Evolutionary conservation across 2,888 invertebrate species (phyloP).

Genomic region (Sphaeridia pumilis): DNA sequence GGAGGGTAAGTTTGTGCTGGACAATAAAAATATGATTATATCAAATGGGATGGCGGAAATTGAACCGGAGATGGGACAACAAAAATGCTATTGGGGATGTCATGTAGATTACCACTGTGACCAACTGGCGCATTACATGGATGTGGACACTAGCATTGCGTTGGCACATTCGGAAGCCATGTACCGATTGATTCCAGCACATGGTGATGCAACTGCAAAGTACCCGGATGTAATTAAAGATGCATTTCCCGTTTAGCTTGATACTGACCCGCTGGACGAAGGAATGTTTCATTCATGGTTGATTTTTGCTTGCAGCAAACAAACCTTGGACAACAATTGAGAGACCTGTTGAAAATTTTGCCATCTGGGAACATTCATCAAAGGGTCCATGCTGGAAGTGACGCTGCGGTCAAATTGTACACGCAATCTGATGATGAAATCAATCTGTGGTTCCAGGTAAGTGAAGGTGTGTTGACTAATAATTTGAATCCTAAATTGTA

Average conservation of each 20-base stretch:
- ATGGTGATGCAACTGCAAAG: slow-evolving; percentile 39
- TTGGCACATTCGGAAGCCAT: slow-evolving; percentile 64
- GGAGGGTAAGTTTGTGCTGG: no score
- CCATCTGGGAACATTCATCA: slow-evolving; percentile 23
- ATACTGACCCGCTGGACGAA: no score
- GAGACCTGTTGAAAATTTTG: slow-evolving; percentile 21
- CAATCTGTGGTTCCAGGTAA: no score
- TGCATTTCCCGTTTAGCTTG: no score
- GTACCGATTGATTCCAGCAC: slow-evolving; percentile 59
- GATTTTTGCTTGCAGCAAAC: no score
- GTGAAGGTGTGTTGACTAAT: no score
- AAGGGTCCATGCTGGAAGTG: slow-evolving; percentile 25
- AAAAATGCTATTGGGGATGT: not conserved
- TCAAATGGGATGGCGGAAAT: not conserved
- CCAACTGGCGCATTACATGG: slow-evolving; percentile 66
- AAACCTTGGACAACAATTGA: slow-evolving; percentile 15
- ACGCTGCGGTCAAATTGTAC: no score
- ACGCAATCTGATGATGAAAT: no score
- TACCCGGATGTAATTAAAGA: slow-evolving; percentile 11
- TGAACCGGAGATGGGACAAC: slow-evolving; percentile 2
- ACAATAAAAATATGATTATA: slow-evolving; percentile 6
- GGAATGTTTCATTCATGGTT: no score
- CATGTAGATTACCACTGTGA: slow-evolving; percentile 50
- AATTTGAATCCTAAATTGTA: no score
- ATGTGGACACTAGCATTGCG: slow-evolving; percentile 61